Evolutionary conservation across 2,888 invertebrate species (phyloP).

Genomic region (Eristalis intricaria): DNA sequence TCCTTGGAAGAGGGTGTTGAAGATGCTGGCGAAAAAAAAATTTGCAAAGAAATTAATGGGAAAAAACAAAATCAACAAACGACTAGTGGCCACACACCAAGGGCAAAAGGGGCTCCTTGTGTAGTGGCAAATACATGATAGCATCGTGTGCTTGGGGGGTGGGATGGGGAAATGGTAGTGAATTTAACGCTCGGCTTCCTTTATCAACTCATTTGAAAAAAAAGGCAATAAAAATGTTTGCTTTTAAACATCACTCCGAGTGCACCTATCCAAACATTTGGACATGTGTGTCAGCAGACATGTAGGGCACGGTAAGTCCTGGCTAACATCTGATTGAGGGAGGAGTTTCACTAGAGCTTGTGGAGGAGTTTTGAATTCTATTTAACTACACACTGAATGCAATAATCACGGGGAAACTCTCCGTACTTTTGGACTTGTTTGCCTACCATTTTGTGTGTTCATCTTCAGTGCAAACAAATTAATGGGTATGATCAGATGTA

Average conservation of each 20-base stretch:
- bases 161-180: background rate
- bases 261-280: slow-evolving; percentile 35
- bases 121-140: background rate
- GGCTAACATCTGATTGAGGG: background rate
- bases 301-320: background rate
- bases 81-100: slow-evolving; percentile 14
- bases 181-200: slow-evolving; percentile 45
- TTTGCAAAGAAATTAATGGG: slow-evolving; percentile 30
- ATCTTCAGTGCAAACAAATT: too few relatives aligned
- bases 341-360: background rate
- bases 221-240: slow-evolving; percentile 47
- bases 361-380: too few relatives aligned
- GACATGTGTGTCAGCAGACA: background rate
- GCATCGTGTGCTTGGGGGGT: background rate
- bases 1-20: slow-evolving; percentile 24
- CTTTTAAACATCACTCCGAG: slow-evolving; percentile 29
- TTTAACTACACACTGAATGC: too few relatives aligned
- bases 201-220: slow-evolving; percentile 57
- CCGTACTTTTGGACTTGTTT: too few relatives aligned
- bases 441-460: too few relatives aligned
- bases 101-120: background rate
- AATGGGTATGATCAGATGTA: too few relatives aligned
- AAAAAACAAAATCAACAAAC: slow-evolving; percentile 15
- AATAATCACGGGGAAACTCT: too few relatives aligned
- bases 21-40: slow-evolving; percentile 4